Evolutionary conservation across 2,888 invertebrate species (phyloP), one percentile per base, ranked within the genome.

Genomic region (Conops quadrifasciatus): DNA sequence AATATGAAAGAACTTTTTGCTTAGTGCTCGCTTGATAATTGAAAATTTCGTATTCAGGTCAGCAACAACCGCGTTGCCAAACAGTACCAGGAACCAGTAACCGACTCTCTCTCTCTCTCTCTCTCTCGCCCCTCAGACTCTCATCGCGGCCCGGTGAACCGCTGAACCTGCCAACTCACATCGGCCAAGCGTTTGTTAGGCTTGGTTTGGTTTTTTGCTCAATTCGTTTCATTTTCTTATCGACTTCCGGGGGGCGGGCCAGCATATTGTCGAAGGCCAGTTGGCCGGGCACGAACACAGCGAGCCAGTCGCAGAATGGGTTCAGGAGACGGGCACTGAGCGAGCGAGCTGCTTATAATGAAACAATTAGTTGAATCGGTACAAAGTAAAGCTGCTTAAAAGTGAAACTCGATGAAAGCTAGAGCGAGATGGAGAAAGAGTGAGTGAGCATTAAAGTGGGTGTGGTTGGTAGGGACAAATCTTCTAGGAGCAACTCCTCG

Each of bases 21-120:
- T 43, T 63, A 26, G 63, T 16, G 59, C 45, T 53, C 58, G 30
- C 56, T 68, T 67, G 67, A 68, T 73, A 73, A 73, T 71, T 73
- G 73, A 73, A 73, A 73, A 73, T 73, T 73, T 73, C 73, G 71
- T 69, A 73, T 73, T 73, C 73, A 73, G 71, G 73, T 73, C 73
- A 73, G 73, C 69, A 63, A 64, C 68, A 70, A 28, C 53, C 53
- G 36, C 53, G 15, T 36, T 53, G 58, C 1, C 26, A 28, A 24
- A 28, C 58, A 13, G n/a, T n/a, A 28, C 26, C 26, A 26, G 1
- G 24, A 58, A 26, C 53, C 53, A 24, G 58, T 5, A 58, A 15
- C 58, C 36, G 36, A 36, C 36, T 36, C 4, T 36, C 9, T 36
- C 36, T 16, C 30, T 9, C 9, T 15, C n/a, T 26, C 60, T n/a